Evolutionary conservation across 2,113 vertebrate genomes (phyloP), one percentile per base, ranked within the genome.

Genomic region (Meriones unguiculatus): DNA sequence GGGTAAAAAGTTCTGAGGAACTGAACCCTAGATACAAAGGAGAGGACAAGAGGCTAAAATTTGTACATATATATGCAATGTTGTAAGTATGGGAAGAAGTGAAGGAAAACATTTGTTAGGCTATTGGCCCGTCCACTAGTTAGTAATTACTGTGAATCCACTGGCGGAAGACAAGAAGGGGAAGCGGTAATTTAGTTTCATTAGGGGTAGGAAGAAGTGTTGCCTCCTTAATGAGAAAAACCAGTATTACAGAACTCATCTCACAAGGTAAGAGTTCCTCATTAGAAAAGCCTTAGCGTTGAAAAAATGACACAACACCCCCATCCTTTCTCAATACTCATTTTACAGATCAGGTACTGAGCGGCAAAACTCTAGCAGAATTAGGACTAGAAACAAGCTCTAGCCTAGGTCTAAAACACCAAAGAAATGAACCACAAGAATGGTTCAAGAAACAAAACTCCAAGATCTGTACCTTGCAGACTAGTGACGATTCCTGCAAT

Each of bases 31-130:
- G 80, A 87, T 32, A 50, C 10, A 72, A 52, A 67, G 24, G 2
- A 81, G 57, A 87, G 32, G 11, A 86, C n/a, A 89, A 76, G 78
- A 80, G 52, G 22, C 92, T 94, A 75, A 96, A 94, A 91, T 69
- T 38, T 86, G 41, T 24, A 67, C 90, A 82, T 9, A 35, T 2
- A 67, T 52, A 18, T 41, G 54, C 59, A 93, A 18, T 50, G 57
- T 50, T 72, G 28, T 12, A 88, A 11, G 9, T 13, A 59, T 20
- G 25, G 46, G 38, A 92, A 93, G 30, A n/a, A 12, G 76, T 76
- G 69, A 93, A 93, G 22, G 67, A 50, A n/a, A 46, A 82, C 67
- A 81, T 32, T 65, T 78, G 65, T n/a, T 30, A 65, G 15, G n/a
- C 75, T 86, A 88, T 18, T 76, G 82, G 54, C 70, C 46, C 87